Conservation (phyloP, 2,797 vertebrate species). For the Serranus cabrilla region DNA sequence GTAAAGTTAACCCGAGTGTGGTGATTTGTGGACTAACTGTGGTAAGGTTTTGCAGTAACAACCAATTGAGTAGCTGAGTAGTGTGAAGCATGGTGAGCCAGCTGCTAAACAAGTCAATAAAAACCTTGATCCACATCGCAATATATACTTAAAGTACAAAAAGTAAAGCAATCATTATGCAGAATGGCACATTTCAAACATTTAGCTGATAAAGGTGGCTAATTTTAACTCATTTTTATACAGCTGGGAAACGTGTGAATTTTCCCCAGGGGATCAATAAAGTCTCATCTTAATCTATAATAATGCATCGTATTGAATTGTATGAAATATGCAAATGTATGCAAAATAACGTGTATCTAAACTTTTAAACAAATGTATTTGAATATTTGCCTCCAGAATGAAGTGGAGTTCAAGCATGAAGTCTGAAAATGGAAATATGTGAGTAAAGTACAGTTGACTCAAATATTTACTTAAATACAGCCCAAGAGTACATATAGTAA, state of each 20-base stretch:
- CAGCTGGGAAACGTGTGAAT: neutral
- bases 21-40: too few species aligned
- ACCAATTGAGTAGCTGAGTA: too few species aligned
- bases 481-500: too few species aligned
- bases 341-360: neutral
- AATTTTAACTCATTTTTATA: conserved; percentile 1
- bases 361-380: neutral
- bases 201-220: conserved; percentile 6
- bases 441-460: neutral
- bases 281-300: neutral
- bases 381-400: neutral
- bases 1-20: too few species aligned
- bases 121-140: too few species aligned
- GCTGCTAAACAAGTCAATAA: too few species aligned
- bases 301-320: neutral
- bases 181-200: too few species aligned
- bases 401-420: neutral
- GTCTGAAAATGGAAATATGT: neutral
- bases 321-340: neutral
- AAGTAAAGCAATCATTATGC: too few species aligned
- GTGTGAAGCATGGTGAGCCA: too few species aligned
- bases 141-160: too few species aligned
- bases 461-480: too few species aligned
- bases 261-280: conserved; percentile 1
- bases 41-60: too few species aligned